Evolutionary conservation across 2,113 vertebrate species (phyloP).

Genomic region (Apteryx owenii): DNA sequence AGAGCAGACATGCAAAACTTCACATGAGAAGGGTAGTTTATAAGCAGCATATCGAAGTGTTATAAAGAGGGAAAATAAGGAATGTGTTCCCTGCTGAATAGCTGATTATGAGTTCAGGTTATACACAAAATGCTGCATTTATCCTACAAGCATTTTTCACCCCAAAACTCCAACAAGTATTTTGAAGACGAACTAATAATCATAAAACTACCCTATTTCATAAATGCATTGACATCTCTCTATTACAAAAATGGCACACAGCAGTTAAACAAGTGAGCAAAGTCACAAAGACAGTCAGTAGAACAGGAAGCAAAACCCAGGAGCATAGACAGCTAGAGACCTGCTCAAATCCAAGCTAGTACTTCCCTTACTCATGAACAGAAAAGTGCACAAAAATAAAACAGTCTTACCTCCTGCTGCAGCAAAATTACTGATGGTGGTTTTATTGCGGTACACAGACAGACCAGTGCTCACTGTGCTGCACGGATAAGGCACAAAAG

Average conservation of each 20-base stretch:
- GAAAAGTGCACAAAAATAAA: not conserved
- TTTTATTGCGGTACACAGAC: constrained; percentile 84
- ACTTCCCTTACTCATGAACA: not conserved
- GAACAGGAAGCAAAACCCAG: not conserved
- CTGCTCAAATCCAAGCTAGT: not conserved
- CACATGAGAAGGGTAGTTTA: not conserved
- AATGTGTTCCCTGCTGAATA: not conserved
- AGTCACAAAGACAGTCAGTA: not conserved
- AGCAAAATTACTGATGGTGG: constrained; percentile 79
- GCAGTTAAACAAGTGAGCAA: rapidly evolving
- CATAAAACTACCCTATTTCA: not conserved
- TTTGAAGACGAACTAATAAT: not conserved
- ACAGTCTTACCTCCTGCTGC: constrained; percentile 87
- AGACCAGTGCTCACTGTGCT: constrained; percentile 86
- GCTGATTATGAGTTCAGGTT: not conserved
- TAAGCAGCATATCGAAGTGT: not conserved
- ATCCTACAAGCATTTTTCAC: not conserved
- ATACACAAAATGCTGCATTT: not conserved
- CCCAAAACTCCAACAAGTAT: not conserved
- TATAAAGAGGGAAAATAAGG: not conserved
- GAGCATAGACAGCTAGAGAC: not conserved
- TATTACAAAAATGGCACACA: not conserved
- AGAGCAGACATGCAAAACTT: not conserved
- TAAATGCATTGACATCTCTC: not conserved
- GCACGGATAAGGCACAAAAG: not conserved